Evolutionary conservation across 2,113 vertebrate genomes (phyloP), one percentile per base, ranked within the genome.

Genomic region (Neodontobutis hainanensis): DNA sequence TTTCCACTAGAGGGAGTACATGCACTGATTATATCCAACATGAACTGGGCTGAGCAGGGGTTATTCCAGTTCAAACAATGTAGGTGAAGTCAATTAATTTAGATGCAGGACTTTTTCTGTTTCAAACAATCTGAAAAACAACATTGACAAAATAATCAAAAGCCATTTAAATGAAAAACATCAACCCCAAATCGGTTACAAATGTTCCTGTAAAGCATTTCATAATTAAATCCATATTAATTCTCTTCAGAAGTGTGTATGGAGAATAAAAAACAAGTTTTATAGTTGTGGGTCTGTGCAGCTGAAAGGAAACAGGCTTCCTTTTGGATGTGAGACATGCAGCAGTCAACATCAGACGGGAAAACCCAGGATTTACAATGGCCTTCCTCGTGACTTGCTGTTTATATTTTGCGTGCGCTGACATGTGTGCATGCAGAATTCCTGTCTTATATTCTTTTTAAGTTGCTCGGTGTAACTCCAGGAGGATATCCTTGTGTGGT

Each of bases 291-390:
- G 19, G 19, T 27, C 19, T 27, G 11, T 58, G 42, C 44, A 47
- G 36, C 64, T 63, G 42, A 61, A 60, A 68, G 61, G 50, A 70
- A 67, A 35, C 48, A 0, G 57, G 15, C 38, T 68, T 78, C 72
- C 65, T 42, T 55, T 6, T 43, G 45, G 75, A 59, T 7, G 19
- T 82, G 82, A 87, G 68, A 52, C 79, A 77, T 12, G 1, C 46
- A 51, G 52, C 65, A 77, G 74, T 88, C 87, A 88, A 81, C 77
- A 87, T 77, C 73, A 86, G 67, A 50, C 63, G 86, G 87, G 87
- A 85, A 88, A 88, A 83, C 65, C 89, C 87, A 70, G 65, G 2
- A 67, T 61, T 75, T 77, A 80, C 87, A 84, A 74, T 53, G 75
- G 61, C 27, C 47, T 71, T 84, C 78, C 73, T 81, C 83, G 77